These are phyloP conservation scores for Tipula helvola DNA, from an alignment of 2,888 invertebrate genomes.

Conservation along the genomic window DNA sequence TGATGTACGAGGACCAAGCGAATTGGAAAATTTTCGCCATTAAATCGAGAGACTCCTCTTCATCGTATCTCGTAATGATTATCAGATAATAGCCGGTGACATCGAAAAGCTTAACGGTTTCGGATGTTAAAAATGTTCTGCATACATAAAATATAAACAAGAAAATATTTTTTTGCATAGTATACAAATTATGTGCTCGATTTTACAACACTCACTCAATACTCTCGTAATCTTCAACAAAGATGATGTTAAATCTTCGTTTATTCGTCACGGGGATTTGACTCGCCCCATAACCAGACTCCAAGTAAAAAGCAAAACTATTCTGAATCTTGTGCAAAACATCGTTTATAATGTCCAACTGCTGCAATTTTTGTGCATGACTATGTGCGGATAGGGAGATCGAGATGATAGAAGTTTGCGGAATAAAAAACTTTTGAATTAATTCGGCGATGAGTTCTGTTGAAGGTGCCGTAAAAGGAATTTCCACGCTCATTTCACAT, in stretches of 20 bases:
- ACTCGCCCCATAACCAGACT: neutral
- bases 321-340: neutral
- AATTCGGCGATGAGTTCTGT: neutral
- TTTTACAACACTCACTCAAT: neutral
- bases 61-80: neutral
- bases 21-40: slow-evolving; percentile 8
- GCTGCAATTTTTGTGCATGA: neutral
- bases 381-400: neutral
- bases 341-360: neutral
- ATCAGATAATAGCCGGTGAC: neutral
- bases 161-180: neutral
- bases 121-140: neutral
- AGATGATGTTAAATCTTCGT: neutral
- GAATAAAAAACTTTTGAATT: neutral
- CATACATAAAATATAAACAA: neutral
- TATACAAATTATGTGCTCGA: neutral
- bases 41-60: too few relatives aligned
- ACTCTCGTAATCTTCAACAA: neutral
- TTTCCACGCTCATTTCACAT: neutral
- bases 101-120: neutral
- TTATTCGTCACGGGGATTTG: neutral
- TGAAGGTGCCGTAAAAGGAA: neutral
- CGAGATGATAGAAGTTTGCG: neutral
- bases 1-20: slow-evolving; percentile 13
- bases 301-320: neutral